Conservation (phyloP, 2,113 vertebrate species). For the Macaca mulatta region DNA sequence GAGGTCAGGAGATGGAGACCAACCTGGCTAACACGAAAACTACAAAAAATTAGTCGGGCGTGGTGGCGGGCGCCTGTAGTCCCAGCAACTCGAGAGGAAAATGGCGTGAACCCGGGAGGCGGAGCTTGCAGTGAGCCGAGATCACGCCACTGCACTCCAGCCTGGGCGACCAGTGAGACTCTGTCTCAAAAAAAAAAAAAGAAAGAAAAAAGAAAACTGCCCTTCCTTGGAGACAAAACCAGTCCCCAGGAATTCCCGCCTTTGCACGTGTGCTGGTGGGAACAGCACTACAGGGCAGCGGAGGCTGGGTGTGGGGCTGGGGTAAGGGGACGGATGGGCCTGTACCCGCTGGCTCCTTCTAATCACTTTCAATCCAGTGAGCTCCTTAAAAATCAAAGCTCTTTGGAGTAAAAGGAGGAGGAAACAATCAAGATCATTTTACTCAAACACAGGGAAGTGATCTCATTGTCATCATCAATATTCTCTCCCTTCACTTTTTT, state of each 20-base stretch:
- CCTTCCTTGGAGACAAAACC: accelerated
- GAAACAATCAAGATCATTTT: neutral
- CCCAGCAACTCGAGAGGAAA: too few species aligned
- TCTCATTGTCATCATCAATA: neutral
- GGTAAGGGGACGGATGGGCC: neutral
- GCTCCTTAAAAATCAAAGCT: neutral
- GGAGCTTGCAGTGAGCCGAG: too few species aligned
- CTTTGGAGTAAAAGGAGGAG: neutral
- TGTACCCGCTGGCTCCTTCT: neutral
- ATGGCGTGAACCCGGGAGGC: too few species aligned
- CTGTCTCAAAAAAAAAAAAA: too few species aligned
- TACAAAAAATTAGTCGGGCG: too few species aligned
- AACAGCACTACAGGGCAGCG: neutral
- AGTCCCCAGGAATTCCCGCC: accelerated
- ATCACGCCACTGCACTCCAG: too few species aligned
- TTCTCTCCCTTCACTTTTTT: neutral
- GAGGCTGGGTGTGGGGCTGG: neutral
- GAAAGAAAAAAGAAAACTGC: too few species aligned
- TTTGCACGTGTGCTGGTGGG: neutral
- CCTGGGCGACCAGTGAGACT: too few species aligned
- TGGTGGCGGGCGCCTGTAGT: too few species aligned
- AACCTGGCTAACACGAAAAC: too few species aligned
- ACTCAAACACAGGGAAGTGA: neutral
- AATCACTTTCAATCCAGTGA: neutral
- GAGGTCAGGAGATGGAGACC: too few species aligned